Percentiles rank a stretch among this genome's conserved stretches.
phyloP scores from a whole-genome alignment of 2,888 invertebrate species.

The Lottia scabra region DNA sequence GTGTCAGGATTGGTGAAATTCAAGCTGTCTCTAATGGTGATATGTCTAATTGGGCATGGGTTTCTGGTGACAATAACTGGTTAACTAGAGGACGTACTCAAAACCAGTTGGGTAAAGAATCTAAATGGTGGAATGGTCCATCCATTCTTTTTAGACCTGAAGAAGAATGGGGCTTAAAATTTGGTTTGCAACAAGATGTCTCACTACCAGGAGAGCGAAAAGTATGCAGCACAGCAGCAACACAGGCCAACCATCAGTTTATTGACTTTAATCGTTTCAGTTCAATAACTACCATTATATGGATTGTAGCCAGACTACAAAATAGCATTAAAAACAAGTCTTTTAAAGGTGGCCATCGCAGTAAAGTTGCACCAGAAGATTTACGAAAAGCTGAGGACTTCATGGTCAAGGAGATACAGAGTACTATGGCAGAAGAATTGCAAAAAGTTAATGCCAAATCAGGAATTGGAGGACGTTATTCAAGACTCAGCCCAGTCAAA shows the following conservation, averaged over 20 bases:
- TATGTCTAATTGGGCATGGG: slow-evolving; percentile 11
- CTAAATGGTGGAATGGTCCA: slow-evolving; percentile 11
- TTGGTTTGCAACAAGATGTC: not conserved
- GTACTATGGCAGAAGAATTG: slow-evolving; percentile 7
- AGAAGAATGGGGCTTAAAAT: slow-evolving; percentile 8
- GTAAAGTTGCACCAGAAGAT: not conserved
- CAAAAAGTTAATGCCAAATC: not conserved
- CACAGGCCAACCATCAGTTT: not conserved
- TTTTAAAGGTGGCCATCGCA: not conserved
- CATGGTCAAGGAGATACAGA: slow-evolving; percentile 4
- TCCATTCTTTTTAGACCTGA: not conserved
- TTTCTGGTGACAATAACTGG: slow-evolving; percentile 11
- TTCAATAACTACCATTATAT: not conserved
- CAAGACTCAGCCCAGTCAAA: slow-evolving; percentile 4
- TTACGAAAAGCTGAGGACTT: slow-evolving; percentile 10
- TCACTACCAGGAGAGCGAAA: slow-evolving; percentile 12
- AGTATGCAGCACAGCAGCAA: not conserved
- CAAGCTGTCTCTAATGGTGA: slow-evolving; percentile 12
- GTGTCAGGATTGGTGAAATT: slow-evolving; percentile 13
- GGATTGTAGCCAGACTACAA: not conserved
- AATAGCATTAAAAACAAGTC: not conserved
- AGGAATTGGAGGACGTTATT: not conserved
- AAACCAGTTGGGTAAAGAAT: not conserved
- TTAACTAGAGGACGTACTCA: slow-evolving; percentile 8
- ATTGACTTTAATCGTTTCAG: not conserved